phyloP scores from a whole-genome alignment of 2,797 vertebrate genomes.

The Zalophus californianus region DNA sequence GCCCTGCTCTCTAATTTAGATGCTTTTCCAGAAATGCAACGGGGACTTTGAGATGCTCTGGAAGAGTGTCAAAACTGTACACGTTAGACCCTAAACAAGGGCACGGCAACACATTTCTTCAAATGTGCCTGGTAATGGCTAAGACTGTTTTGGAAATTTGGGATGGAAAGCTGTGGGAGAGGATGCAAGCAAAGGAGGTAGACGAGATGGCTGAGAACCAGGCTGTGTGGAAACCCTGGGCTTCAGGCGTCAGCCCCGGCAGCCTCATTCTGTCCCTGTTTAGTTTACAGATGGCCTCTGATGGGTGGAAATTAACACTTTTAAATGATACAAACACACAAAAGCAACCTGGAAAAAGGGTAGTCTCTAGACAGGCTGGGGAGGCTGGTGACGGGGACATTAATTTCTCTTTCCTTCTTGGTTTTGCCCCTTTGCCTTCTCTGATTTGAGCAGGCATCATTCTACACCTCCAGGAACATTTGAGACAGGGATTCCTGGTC shows the following conservation, averaged over 20 bases:
- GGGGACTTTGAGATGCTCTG: neutral
- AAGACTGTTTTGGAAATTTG: neutral
- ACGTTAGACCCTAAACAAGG: constrained; percentile 25
- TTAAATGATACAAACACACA: neutral
- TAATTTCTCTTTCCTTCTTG: neutral
- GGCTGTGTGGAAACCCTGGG: neutral
- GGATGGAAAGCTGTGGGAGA: neutral
- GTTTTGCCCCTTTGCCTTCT: neutral
- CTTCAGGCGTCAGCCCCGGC: neutral
- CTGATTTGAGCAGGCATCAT: neutral
- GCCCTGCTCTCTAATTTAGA: constrained; percentile 50
- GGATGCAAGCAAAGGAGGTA: neutral
- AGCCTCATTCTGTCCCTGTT: constrained; percentile 4
- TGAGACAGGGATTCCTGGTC: neutral
- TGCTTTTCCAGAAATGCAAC: neutral
- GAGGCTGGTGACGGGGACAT: neutral
- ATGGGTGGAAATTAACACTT: constrained; percentile 20
- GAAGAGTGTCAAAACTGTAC: neutral
- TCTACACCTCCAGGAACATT: neutral
- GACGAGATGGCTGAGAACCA: neutral
- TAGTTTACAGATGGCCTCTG: constrained; percentile 5
- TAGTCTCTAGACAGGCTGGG: neutral
- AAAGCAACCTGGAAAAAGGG: neutral
- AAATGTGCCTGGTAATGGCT: neutral
- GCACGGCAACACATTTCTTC: neutral